These are phyloP conservation scores for Dastarcus helophoroides DNA, from an alignment of 2,888 invertebrate species.

Conservation along the genomic window DNA sequence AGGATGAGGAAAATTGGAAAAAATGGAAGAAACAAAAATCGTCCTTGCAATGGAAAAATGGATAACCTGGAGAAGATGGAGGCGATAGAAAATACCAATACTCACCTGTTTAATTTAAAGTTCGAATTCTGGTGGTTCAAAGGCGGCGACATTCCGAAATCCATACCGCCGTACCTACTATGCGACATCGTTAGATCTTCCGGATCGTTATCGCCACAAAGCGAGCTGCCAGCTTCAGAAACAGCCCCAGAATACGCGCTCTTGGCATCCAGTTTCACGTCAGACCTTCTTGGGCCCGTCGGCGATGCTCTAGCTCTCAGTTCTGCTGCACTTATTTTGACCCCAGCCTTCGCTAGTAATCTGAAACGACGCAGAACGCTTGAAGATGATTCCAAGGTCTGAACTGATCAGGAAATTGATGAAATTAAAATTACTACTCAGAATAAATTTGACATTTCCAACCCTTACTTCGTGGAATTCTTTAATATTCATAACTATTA, in stretches of 20 bases:
- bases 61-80: no score
- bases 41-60: no score
- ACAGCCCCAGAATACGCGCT: constrained; percentile 50
- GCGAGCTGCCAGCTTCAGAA: constrained; percentile 58
- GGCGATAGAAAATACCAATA: no score
- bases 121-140: constrained; percentile 32
- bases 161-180: constrained; percentile 35
- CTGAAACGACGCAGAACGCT: constrained; percentile 35
- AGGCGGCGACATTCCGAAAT: constrained; percentile 43
- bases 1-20: no score
- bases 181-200: constrained; percentile 69
- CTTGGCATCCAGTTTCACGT: constrained; percentile 70
- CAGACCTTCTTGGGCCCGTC: constrained; percentile 66
- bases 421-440: no score
- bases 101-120: constrained; percentile 28
- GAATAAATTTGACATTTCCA: no score
- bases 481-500: no score
- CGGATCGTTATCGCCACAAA: constrained; percentile 71
- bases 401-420: no score
- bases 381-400: no score
- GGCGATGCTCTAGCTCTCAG: constrained; percentile 75
- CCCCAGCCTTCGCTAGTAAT: constrained; percentile 76
- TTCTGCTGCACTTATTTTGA: constrained; percentile 76
- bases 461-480: no score
- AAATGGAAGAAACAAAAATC: no score